These are phyloP conservation scores for Meleagris gallopavo DNA, from an alignment of 2,113 vertebrate genomes.

Conservation along the genomic window DNA sequence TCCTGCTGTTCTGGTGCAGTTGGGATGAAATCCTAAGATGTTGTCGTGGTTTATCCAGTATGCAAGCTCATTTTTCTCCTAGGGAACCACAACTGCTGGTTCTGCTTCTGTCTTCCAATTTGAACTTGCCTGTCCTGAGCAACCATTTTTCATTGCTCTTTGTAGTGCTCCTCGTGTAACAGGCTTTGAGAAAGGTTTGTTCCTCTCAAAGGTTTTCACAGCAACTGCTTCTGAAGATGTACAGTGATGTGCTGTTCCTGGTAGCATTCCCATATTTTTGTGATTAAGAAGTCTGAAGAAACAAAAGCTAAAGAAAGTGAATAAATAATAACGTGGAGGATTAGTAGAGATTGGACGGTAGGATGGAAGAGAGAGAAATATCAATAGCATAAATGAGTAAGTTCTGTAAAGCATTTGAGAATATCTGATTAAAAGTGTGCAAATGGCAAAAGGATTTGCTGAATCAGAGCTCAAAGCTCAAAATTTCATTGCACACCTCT, in stretches of 20 bases:
- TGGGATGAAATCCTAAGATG: constrained; percentile 16
- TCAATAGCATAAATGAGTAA: neutral
- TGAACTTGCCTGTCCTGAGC: neutral
- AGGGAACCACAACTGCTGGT: neutral
- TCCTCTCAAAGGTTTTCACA: neutral
- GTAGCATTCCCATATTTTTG: neutral
- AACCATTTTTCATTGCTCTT: neutral
- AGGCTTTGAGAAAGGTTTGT: neutral
- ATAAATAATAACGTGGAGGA: rapidly evolving
- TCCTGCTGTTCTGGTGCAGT: neutral
- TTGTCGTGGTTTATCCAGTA: neutral
- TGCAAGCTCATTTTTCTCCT: constrained; percentile 8
- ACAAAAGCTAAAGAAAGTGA: neutral
- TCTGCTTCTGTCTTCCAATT: neutral
- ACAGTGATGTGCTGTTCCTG: neutral
- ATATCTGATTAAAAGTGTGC: neutral
- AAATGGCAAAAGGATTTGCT: neutral
- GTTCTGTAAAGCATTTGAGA: neutral
- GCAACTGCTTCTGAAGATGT: neutral
- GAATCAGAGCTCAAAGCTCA: neutral
- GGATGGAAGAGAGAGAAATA: neutral
- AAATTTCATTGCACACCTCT: neutral
- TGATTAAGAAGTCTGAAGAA: neutral
- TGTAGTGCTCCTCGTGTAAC: neutral
- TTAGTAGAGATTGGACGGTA: neutral